Conservation (phyloP, 2,888 invertebrate genomes). For the Ophioninae sp. region DNA sequence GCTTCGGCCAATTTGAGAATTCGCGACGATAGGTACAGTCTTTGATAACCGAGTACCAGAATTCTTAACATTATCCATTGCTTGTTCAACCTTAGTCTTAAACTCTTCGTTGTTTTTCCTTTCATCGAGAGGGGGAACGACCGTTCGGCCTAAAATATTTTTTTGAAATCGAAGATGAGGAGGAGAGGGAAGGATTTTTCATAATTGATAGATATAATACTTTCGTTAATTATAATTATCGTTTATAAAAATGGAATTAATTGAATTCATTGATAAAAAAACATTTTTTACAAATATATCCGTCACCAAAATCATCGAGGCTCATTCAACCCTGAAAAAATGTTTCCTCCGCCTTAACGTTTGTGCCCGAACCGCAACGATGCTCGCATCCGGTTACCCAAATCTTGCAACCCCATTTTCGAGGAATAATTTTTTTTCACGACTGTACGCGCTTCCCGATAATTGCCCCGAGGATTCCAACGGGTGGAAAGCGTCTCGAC, state of each 20-base stretch:
- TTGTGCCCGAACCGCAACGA: not conserved
- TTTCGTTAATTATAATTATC: no score
- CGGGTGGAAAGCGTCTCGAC: conserved; percentile 33
- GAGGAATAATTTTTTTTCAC: not conserved
- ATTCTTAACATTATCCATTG: conserved; percentile 7
- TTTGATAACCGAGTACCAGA: not conserved
- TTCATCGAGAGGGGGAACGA: not conserved
- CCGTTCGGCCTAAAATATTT: no score
- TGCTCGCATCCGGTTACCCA: not conserved
- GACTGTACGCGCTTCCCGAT: conserved; percentile 25
- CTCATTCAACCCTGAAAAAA: no score
- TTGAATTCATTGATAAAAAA: no score
- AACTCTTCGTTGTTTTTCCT: not conserved
- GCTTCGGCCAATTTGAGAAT: conserved; percentile 61
- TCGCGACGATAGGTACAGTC: conserved; percentile 2
- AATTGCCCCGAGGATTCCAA: conserved; percentile 23
- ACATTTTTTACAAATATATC: no score
- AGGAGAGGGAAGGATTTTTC: no score
- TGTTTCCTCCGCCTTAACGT: no score
- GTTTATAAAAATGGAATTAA: no score
- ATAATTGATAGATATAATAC: no score
- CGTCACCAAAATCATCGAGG: no score
- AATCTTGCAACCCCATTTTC: not conserved
- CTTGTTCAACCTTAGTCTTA: not conserved
- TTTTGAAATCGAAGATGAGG: no score